A percentile compares a stretch with the other conserved stretches of the same genome.
phyloP scores from a whole-genome alignment of 1,140 invertebrate species.

The Vollenhovia emeryi region DNA sequence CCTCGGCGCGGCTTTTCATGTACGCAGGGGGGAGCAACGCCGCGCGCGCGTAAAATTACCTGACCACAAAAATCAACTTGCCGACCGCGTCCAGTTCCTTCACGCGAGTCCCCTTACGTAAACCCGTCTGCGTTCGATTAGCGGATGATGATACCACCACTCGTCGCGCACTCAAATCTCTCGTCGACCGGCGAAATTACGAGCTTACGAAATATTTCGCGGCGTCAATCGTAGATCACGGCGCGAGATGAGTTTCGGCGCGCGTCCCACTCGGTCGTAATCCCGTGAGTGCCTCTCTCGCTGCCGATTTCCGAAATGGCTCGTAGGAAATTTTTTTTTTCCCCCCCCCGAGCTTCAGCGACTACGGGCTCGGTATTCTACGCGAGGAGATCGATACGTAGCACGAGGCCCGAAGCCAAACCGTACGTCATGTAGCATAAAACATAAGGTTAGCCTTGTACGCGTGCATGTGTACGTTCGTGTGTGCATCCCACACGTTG shows the following conservation, averaged over 20 bases:
- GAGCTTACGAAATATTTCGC: slow-evolving; percentile 10
- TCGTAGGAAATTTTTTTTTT: slow-evolving; percentile 5
- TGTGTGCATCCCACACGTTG: background rate
- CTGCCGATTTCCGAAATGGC: slow-evolving; percentile 21
- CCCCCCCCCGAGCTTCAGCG: background rate
- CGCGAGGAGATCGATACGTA: slow-evolving; percentile 78
- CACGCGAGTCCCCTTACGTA: slow-evolving; percentile 35
- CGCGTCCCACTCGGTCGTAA: background rate
- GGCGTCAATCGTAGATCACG: slow-evolving; percentile 7
- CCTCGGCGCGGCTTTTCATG: slow-evolving; percentile 29
- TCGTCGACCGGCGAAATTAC: background rate
- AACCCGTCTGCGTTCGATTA: slow-evolving; percentile 33
- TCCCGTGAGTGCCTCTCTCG: slow-evolving; percentile 4
- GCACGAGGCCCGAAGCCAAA: slow-evolving; percentile 80
- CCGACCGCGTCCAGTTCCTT: slow-evolving; percentile 4
- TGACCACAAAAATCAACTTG: slow-evolving; percentile 35
- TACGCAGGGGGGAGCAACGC: background rate
- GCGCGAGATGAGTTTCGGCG: background rate
- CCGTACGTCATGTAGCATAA: slow-evolving; percentile 69
- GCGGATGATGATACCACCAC: background rate
- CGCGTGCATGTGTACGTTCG: slow-evolving; percentile 6
- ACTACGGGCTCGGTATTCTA: slow-evolving; percentile 58
- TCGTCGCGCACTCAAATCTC: slow-evolving; percentile 25
- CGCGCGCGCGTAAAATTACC: background rate
- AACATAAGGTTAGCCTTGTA: slow-evolving; percentile 60